Evolutionary conservation across 1,140 invertebrate genomes (phyloP).

Genomic region (Tenebrio molitor): DNA sequence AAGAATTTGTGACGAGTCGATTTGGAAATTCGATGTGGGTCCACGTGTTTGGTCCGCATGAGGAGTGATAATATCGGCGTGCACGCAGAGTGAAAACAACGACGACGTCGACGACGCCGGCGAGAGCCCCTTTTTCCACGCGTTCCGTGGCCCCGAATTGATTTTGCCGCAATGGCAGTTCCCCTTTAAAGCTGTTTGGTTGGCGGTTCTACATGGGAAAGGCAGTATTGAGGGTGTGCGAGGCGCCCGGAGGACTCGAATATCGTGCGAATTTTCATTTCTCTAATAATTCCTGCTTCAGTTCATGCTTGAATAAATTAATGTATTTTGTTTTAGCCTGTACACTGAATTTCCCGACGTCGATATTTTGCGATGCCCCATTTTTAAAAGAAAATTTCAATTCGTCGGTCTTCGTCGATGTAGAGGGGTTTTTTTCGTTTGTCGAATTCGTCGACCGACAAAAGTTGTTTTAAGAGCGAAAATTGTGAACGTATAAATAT

Average conservation of each 20-base stretch:
- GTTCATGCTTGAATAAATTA: slow-evolving; percentile 46
- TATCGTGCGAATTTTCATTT: slow-evolving; percentile 46
- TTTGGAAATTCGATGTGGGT: slow-evolving; percentile 20
- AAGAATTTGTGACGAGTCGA: too few species aligned
- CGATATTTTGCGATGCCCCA: slow-evolving; percentile 25
- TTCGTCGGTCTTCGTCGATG: neutral
- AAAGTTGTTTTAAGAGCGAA: too few species aligned
- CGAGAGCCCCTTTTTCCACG: slow-evolving; percentile 34
- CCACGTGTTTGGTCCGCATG: slow-evolving; percentile 40
- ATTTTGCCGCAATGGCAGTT: slow-evolving; percentile 58
- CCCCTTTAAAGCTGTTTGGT: slow-evolving; percentile 59
- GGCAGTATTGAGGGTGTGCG: slow-evolving; percentile 42
- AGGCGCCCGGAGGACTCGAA: slow-evolving; percentile 30
- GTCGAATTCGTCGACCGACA: too few species aligned
- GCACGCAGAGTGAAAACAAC: slow-evolving; percentile 24
- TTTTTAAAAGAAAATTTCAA: slow-evolving; percentile 29
- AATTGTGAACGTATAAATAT: too few species aligned
- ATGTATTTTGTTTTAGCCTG: slow-evolving; percentile 42
- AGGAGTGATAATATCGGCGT: slow-evolving; percentile 22
- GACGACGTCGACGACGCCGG: neutral
- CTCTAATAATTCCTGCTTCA: slow-evolving; percentile 43
- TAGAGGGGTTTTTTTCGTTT: slow-evolving; percentile 6
- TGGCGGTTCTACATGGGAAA: slow-evolving; percentile 57
- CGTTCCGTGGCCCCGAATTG: slow-evolving; percentile 51
- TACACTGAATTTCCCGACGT: slow-evolving; percentile 34